Evolutionary conservation across 2,888 invertebrate species (phyloP).

Genomic region (Nemurella pictetii): DNA sequence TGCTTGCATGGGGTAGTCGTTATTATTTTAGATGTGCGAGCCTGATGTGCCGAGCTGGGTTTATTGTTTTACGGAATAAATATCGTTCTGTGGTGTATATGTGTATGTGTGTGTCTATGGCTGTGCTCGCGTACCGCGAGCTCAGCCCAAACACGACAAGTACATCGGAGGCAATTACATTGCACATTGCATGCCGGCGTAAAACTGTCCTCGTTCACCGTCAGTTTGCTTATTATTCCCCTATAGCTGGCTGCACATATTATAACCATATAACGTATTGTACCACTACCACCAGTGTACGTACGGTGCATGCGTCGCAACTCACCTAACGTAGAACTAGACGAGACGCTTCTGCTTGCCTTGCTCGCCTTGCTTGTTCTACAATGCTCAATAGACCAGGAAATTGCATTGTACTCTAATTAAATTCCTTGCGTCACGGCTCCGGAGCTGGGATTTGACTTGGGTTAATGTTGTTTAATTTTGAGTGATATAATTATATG

Average conservation of each 20-base stretch:
- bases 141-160: neutral
- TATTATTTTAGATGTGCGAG: neutral
- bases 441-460: conserved; percentile 5
- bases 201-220: neutral
- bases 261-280: neutral
- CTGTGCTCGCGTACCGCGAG: neutral
- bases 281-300: neutral
- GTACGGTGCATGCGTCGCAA: neutral
- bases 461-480: conserved; percentile 8
- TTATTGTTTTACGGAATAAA: neutral
- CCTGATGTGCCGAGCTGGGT: neutral
- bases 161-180: neutral
- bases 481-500: neutral
- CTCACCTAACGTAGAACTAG: neutral
- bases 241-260: neutral
- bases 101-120: neutral
- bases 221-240: neutral
- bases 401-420: conserved; percentile 22
- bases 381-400: conserved; percentile 13
- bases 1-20: neutral
- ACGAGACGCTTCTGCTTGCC: neutral
- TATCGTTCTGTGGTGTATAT: neutral
- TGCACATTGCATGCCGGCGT: conserved; percentile 9
- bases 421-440: conserved; percentile 23
- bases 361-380: neutral